Base-by-base conservation (phyloP, 2,888 invertebrate genomes). In the Anodontia alba region DNA sequence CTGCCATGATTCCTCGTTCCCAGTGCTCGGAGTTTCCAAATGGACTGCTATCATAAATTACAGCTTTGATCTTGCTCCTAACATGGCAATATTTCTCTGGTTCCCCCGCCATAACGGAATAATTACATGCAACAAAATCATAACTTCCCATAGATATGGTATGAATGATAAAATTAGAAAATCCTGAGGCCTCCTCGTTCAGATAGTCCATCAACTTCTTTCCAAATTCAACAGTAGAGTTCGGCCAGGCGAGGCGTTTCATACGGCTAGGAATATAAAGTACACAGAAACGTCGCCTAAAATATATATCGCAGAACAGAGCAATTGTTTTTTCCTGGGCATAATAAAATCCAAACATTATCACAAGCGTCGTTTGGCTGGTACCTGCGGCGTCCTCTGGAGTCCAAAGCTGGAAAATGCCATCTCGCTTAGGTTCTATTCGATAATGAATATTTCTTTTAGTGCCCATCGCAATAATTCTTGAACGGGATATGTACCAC, bases 141-240 rank as follows among this genome's bases (percentile, higher is more conserved):
- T 89, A 92, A 3, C 90, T 88, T 10, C 91, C 92, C 51, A 91
- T 89, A 3, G 91, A 92, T 62, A 89, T 87, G 2, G 88, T 88
- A 72, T 92, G 92, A 10, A 89, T 75, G 0, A 92, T 23, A 42
- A 86, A 79, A 67, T 84, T 67, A 2, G 83, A 71, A 67, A 89
- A 89, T 0, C 70, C 33, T 10, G 75, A 26, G 62, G 75, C 46
- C 17, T 73, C 76, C 7, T 49, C 26, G 10, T 76, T 43, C 17
- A 90, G 69, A 66, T 84, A 86, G 0, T 83, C 68, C 38, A 90
- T 31, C 0, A 89, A 62, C 31, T 86, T 79, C 10, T 73, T 71
- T 0, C 90, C 89, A 12, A 91, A 80, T 20, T 57, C 74, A 10
- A 82, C 29, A 2, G 88, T 88, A 23, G 73, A 78, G n/a, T 87